A percentile compares a stretch with the other conserved stretches of the same genome.
phyloP scores from a whole-genome alignment of 2,888 invertebrate genomes.

The Caprella mutica region DNA sequence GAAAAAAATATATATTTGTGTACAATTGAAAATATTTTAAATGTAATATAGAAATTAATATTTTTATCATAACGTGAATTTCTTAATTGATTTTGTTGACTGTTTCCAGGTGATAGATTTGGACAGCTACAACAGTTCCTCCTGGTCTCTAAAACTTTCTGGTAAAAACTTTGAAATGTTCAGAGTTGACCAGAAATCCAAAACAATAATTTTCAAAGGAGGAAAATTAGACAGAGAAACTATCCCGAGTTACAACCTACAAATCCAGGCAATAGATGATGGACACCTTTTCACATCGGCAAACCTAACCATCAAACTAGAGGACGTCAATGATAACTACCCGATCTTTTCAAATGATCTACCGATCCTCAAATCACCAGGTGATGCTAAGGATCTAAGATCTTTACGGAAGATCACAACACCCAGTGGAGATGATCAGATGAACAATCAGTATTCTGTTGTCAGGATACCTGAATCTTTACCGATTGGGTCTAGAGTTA shows the following conservation, averaged over 20 bases:
- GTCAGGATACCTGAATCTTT: conserved; percentile 24
- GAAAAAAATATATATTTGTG: no score
- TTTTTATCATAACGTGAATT: background rate
- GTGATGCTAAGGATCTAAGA: background rate
- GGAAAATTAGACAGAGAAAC: conserved; percentile 58
- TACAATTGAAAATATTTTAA: no score
- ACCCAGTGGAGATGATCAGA: background rate
- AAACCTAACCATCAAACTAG: conserved; percentile 55
- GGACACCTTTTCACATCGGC: conserved; percentile 62
- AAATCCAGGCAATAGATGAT: conserved; percentile 52
- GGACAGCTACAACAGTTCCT: conserved; percentile 56
- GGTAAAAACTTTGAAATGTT: conserved; percentile 68
- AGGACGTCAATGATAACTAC: conserved; percentile 71
- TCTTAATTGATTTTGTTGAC: conserved; percentile 46
- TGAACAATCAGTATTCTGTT: conserved; percentile 5
- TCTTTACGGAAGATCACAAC: no score
- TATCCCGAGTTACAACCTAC: conserved; percentile 54
- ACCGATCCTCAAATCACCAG: conserved; percentile 7
- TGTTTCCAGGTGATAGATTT: conserved; percentile 59
- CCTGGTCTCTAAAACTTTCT: conserved; percentile 56
- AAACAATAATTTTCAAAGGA: conserved; percentile 49
- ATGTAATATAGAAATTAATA: no score
- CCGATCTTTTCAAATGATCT: conserved; percentile 16
- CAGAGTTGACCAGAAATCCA: conserved; percentile 52
- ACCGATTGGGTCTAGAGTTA: conserved; percentile 23